phyloP scores from a whole-genome alignment of 2,797 vertebrate genomes.

The Siniperca obscura region DNA sequence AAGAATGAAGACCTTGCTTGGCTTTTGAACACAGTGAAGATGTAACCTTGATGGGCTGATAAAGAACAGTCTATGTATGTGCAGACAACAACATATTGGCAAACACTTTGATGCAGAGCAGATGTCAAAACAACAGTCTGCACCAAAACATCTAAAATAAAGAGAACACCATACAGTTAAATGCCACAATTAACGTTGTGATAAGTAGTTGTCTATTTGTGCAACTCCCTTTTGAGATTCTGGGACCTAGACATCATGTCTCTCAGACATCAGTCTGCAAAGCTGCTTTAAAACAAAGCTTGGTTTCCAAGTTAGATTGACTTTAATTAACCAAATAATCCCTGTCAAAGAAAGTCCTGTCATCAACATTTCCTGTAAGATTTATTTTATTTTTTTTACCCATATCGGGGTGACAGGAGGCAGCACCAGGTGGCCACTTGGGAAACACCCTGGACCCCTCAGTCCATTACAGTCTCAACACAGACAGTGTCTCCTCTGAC shows the following conservation, averaged over 20 bases:
- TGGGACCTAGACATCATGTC: not conserved
- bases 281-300: not conserved
- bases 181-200: not conserved
- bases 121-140: conserved; percentile 33
- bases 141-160: not conserved
- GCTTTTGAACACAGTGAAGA: conserved; percentile 41
- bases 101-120: conserved; percentile 24
- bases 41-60: conserved; percentile 54
- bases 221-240: not conserved
- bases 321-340: not conserved
- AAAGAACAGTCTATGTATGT: conserved; percentile 13
- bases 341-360: not conserved
- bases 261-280: not conserved
- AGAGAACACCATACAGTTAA: not conserved
- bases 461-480: not conserved
- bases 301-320: not conserved
- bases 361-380: conserved; percentile 2
- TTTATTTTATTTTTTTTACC: not conserved
- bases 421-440: not conserved
- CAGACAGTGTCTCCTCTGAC: not conserved
- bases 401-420: not conserved
- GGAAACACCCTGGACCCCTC: not conserved
- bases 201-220: not conserved
- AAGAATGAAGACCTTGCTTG: conserved; percentile 10
- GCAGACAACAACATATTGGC: conserved; percentile 19